phyloP scores from a whole-genome alignment of 2,888 invertebrate species.

The Tetanocera ferruginea region DNA sequence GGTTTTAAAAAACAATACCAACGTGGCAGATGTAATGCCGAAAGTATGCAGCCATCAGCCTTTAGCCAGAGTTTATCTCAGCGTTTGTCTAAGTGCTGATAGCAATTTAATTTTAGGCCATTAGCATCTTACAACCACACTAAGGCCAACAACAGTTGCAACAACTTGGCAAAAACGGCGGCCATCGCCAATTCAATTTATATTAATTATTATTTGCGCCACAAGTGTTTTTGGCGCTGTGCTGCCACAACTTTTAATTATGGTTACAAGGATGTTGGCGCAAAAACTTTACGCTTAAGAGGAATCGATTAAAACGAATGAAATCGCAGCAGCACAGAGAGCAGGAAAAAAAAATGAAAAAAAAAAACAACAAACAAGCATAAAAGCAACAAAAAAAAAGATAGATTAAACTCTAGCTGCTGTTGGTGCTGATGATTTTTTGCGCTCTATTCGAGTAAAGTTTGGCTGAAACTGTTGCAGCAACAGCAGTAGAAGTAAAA shows the following conservation, averaged over 20 bases:
- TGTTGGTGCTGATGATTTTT: conserved; percentile 44
- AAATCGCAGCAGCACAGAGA: conserved; percentile 20
- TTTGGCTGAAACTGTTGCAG: conserved; percentile 23
- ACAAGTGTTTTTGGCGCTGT: conserved; percentile 61
- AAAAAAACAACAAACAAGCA: background rate
- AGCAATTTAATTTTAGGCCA: background rate
- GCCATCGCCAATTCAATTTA: conserved; percentile 64
- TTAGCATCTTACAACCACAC: background rate
- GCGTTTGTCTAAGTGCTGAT: too few species aligned
- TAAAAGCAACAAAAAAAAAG: background rate
- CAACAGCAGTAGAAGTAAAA: conserved; percentile 35
- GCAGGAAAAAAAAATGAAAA: background rate
- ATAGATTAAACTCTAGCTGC: conserved; percentile 31
- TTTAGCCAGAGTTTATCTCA: too few species aligned
- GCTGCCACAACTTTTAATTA: conserved; percentile 59
- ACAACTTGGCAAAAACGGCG: conserved; percentile 20
- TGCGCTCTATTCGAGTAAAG: background rate
- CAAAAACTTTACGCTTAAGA: conserved; percentile 26
- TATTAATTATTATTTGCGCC: conserved; percentile 68
- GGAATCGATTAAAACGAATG: conserved; percentile 40
- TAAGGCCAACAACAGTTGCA: conserved; percentile 1
- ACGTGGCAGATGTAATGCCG: too few species aligned
- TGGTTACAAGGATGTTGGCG: conserved; percentile 60
- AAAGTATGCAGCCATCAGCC: too few species aligned
- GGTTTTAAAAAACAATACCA: too few species aligned